phyloP scores from a whole-genome alignment of 2,797 vertebrate genomes.

The Melanotaenia pygmaea region DNA sequence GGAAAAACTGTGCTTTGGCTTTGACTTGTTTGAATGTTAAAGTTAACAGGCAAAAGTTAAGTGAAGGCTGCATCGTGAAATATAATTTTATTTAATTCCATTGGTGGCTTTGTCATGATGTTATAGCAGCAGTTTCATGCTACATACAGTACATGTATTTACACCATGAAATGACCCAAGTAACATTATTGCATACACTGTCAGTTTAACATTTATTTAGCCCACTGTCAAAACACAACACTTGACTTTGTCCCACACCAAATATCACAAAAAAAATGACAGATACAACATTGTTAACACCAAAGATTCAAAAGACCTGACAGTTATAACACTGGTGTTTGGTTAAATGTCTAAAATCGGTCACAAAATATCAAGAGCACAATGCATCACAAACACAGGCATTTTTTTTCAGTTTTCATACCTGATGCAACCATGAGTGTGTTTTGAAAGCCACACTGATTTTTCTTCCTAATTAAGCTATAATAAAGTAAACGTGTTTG shows the following conservation, averaged over 20 bases:
- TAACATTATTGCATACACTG: neutral
- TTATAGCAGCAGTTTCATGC: neutral
- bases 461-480: neutral
- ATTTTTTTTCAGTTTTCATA: neutral
- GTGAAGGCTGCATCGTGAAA: neutral
- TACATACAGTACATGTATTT: neutral
- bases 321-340: neutral
- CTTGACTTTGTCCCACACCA: slow-evolving; percentile 3
- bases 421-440: neutral
- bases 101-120: neutral
- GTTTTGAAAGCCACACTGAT: neutral
- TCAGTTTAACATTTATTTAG: slow-evolving; percentile 17
- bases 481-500: neutral
- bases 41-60: neutral
- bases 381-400: neutral
- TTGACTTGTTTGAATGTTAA: neutral
- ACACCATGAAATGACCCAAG: neutral
- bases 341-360: neutral
- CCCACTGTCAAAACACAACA: slow-evolving; percentile 2
- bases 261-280: slow-evolving; percentile 15
- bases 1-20: neutral
- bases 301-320: neutral
- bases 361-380: slow-evolving; percentile 14
- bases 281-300: slow-evolving; percentile 12
- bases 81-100: neutral